Percentiles rank a stretch among this genome's conserved stretches.
These are phyloP conservation scores for Meleagris gallopavo DNA, from an alignment of 2,113 vertebrate genomes.

Conservation along the genomic window DNA sequence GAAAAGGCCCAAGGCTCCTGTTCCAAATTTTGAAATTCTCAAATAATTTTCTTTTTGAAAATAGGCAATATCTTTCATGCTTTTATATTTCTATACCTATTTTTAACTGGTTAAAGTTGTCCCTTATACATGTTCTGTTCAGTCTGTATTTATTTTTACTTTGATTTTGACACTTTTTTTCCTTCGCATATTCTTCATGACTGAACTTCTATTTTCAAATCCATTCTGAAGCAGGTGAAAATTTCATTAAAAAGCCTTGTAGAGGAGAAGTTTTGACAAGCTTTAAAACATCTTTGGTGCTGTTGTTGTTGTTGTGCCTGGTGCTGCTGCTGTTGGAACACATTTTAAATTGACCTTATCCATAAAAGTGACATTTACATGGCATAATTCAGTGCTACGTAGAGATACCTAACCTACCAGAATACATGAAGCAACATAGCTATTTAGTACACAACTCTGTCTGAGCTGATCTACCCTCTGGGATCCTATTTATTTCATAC, in stretches of 20 bases:
- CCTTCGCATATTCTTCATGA: neutral
- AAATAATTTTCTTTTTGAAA: neutral
- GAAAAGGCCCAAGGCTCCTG: neutral
- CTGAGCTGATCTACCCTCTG: neutral
- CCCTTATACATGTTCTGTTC: neutral
- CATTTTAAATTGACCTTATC: conserved; percentile 69
- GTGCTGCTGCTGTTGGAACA: neutral
- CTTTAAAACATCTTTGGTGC: conserved; percentile 11
- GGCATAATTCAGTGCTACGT: conserved; percentile 15
- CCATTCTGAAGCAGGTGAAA: neutral
- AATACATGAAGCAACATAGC: neutral
- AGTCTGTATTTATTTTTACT: neutral
- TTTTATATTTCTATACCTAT: neutral
- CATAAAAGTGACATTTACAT: conserved; percentile 66
- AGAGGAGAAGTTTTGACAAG: conserved; percentile 18
- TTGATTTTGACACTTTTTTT: neutral
- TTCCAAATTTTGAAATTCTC: neutral
- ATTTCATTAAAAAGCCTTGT: conserved; percentile 21
- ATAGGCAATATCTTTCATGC: neutral
- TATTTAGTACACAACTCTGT: neutral
- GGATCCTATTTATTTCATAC: neutral
- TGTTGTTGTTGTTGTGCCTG: conserved; percentile 9
- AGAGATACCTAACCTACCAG: neutral
- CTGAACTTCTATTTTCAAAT: neutral
- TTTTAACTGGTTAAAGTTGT: neutral